phyloP scores from a whole-genome alignment of 1,140 invertebrate genomes.

The Trichomalopsis sarcophagae region DNA sequence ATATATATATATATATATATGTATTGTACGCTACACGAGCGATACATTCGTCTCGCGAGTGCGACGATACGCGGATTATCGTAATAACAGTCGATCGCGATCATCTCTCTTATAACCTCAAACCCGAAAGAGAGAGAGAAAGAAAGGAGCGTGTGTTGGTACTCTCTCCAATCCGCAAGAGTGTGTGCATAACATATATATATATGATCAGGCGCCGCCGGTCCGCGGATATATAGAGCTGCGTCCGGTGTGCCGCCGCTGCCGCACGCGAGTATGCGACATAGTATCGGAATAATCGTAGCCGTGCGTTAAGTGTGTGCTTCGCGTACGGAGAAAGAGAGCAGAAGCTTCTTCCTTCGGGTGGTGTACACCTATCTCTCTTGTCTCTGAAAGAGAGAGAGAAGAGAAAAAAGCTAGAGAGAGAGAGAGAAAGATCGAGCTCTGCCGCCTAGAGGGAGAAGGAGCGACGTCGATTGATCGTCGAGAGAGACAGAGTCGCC shows the following conservation, averaged over 20 bases:
- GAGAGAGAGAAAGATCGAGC: not conserved
- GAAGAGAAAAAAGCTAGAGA: conserved; percentile 5
- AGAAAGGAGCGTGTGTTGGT: not conserved
- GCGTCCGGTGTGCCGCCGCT: not conserved
- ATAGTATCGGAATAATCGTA: not conserved
- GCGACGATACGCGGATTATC: not conserved
- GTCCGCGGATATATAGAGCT: not conserved
- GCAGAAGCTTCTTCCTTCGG: not conserved
- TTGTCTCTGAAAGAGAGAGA: not conserved
- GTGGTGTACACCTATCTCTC: not conserved
- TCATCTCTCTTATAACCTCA: not conserved
- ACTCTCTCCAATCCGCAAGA: not conserved
- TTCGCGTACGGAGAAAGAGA: not conserved
- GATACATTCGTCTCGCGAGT: no score
- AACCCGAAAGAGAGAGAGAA: not conserved
- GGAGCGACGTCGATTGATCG: conserved; percentile 50
- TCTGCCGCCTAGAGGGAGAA: conserved; percentile 21
- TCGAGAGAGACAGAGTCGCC: not conserved
- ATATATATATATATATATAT: not conserved
- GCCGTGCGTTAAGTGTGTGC: not conserved
- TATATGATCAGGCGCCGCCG: not conserved
- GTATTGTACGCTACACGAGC: no score
- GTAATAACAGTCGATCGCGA: not conserved
- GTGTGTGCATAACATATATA: not conserved
- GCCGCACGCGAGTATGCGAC: not conserved